Evolutionary conservation across 1,140 invertebrate genomes (phyloP), one percentile per base, ranked within the genome.

Genomic region (Octopus sinensis): DNA sequence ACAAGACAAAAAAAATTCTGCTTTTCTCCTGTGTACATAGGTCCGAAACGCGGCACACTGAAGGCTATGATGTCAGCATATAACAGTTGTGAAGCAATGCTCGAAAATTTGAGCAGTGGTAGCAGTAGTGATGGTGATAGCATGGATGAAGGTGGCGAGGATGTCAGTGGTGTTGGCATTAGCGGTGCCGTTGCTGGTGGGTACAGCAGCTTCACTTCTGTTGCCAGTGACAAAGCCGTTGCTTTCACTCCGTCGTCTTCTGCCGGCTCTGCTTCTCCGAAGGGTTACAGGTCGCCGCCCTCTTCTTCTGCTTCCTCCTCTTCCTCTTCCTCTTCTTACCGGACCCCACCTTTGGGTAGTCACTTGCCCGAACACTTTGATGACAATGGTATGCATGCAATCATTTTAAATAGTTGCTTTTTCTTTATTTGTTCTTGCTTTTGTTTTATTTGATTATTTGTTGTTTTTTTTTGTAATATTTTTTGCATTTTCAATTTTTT

Each of bases 91-190:
- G 68, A 23, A 73, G 68, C 17, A 13, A 73, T 23, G 6, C 68
- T 73, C 30, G 68, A 73, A 7, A 17, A 17, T 6, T 23, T 73
- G 17, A 73, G 5, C 30, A 23, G 17, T 10, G 68, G 68, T 13
- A n/a, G 17, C 68, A 23, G 68, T 23, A 73, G 30, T 73, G 68
- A 87, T 73, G 81, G 17, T 10, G 68, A 23, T 13, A n/a, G 17
- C 68, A 23, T 13, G 17, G 30, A 73, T 6, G 68, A n/a, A 5
- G 13, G 6, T 23, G 68, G 68, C 68, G 17, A 62, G 56, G 17
- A 62, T 17, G 56, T 2, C 56, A 62, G 17, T 62, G 56, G 17
- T 12, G 56, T 9, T 4, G 56, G 56, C 56, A 17, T 17, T 17
- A 3, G 30, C 30, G 30, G 30, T 43, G 30, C 30, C 30, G 30